Conservation (phyloP, 2,888 invertebrate genomes). For the Drosophila kambysellisi region DNA sequence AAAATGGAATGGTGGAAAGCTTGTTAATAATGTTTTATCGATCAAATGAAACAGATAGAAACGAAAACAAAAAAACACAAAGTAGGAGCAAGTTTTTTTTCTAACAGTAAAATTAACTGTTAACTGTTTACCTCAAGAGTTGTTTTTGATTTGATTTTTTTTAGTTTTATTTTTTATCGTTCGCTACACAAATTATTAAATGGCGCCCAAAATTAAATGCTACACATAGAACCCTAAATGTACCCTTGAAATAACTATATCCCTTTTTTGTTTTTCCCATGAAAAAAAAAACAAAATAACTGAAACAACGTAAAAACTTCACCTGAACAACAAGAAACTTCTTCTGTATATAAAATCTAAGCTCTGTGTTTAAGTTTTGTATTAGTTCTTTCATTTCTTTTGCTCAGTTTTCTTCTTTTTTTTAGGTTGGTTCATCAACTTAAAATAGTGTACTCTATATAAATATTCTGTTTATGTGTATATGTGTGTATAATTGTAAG, state of each 20-base stretch:
- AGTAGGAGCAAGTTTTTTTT: slow-evolving; percentile 2
- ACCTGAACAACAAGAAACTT: slow-evolving; percentile 7
- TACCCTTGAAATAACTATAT: slow-evolving; percentile 20
- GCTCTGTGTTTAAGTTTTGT: slow-evolving; percentile 17
- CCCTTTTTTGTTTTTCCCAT: slow-evolving; percentile 1
- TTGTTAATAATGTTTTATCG: slow-evolving; percentile 68
- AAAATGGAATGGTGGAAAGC: slow-evolving; percentile 76
- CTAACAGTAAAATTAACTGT: slow-evolving; percentile 5
- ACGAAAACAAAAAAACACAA: slow-evolving; percentile 35
- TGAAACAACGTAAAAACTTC: slow-evolving; percentile 21
- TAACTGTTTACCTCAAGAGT: slow-evolving; percentile 3
- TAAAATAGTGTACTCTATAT: slow-evolving; percentile 62
- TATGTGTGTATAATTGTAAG: slow-evolving; percentile 39
- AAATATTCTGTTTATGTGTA: slow-evolving; percentile 41
- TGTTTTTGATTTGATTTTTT: slow-evolving; percentile 35
- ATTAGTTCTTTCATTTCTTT: slow-evolving; percentile 4
- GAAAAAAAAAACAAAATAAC: slow-evolving; percentile 28
- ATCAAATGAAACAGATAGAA: slow-evolving; percentile 51
- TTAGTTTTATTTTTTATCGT: slow-evolving; percentile 54
- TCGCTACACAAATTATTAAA: slow-evolving; percentile 49
- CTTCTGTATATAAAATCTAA: slow-evolving; percentile 11
- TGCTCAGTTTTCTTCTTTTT: slow-evolving; percentile 23
- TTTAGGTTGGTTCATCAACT: slow-evolving; percentile 36
- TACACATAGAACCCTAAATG: slow-evolving; percentile 39
- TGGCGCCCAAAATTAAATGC: slow-evolving; percentile 57